phyloP scores from a whole-genome alignment of 2,797 vertebrate species.

The Muscicapa comitata region DNA sequence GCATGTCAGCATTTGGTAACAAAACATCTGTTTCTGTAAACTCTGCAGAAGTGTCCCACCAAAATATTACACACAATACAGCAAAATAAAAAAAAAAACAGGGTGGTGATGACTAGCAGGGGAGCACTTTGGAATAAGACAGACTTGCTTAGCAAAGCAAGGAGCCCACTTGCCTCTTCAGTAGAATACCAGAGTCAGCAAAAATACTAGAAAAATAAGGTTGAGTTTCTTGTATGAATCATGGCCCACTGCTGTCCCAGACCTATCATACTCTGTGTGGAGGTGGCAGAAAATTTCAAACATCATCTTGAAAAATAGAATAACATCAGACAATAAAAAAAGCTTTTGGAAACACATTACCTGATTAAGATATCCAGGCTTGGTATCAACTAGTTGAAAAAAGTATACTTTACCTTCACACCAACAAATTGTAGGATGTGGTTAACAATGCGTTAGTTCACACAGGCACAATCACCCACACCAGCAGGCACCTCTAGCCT shows the following conservation, averaged over 20 bases:
- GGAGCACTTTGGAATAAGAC: background rate
- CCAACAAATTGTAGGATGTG: background rate
- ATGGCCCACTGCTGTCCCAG: background rate
- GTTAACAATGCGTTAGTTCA: background rate
- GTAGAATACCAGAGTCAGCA: background rate
- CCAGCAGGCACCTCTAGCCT: background rate
- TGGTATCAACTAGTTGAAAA: background rate
- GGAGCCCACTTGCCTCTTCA: background rate
- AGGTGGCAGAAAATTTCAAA: background rate
- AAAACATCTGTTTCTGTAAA: background rate
- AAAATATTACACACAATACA: background rate
- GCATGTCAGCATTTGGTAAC: background rate
- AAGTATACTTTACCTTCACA: background rate
- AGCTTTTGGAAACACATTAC: background rate
- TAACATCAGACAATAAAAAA: background rate
- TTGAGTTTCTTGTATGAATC: background rate
- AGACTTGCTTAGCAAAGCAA: background rate
- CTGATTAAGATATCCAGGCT: background rate
- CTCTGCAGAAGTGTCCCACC: background rate
- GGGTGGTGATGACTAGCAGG: background rate
- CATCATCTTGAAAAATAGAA: background rate
- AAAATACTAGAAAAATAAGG: background rate
- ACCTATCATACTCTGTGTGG: too few relatives aligned
- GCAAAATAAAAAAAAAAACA: fast-evolving
- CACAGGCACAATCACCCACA: background rate